phyloP scores from a whole-genome alignment of 2,888 invertebrate species.

The Brenthis ino region DNA sequence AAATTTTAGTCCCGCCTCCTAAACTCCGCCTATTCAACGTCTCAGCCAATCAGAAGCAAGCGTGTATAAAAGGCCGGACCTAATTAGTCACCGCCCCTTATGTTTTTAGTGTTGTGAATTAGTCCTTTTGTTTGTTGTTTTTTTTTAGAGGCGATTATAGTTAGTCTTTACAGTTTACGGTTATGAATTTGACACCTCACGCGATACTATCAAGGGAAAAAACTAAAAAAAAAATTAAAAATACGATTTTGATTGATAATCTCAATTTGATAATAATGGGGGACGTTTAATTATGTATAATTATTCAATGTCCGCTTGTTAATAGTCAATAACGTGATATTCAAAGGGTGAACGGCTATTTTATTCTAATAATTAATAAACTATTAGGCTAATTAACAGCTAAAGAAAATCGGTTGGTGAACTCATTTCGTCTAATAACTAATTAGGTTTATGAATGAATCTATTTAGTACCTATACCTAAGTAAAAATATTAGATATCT shows the following conservation, averaged over 20 bases:
- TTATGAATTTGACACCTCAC: constrained; percentile 71
- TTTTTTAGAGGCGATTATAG: constrained; percentile 58
- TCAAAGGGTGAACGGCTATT: background rate
- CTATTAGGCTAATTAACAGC: background rate
- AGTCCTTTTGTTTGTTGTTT: constrained; percentile 68
- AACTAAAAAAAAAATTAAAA: constrained; percentile 33
- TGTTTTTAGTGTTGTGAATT: constrained; percentile 75
- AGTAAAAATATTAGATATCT: no score
- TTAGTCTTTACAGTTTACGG: constrained; percentile 52
- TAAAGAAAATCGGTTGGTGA: no score
- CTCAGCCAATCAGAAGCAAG: constrained; percentile 60
- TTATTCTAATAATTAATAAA: background rate
- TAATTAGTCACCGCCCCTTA: constrained; percentile 56
- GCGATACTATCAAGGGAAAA: constrained; percentile 53
- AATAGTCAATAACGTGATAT: background rate
- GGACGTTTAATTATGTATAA: constrained; percentile 10
- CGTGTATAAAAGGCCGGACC: constrained; percentile 54
- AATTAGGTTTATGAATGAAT: no score
- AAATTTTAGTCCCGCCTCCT: constrained; percentile 56
- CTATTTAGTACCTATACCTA: no score
- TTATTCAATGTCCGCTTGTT: constrained; percentile 9
- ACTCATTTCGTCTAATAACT: no score
- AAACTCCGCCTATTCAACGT: constrained; percentile 61
- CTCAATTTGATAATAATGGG: constrained; percentile 28
- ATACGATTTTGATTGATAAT: constrained; percentile 35